A percentile compares a stretch with the other conserved stretches of the same genome.
phyloP scores from a whole-genome alignment of 1,140 invertebrate genomes.

The Aethina tumida region DNA sequence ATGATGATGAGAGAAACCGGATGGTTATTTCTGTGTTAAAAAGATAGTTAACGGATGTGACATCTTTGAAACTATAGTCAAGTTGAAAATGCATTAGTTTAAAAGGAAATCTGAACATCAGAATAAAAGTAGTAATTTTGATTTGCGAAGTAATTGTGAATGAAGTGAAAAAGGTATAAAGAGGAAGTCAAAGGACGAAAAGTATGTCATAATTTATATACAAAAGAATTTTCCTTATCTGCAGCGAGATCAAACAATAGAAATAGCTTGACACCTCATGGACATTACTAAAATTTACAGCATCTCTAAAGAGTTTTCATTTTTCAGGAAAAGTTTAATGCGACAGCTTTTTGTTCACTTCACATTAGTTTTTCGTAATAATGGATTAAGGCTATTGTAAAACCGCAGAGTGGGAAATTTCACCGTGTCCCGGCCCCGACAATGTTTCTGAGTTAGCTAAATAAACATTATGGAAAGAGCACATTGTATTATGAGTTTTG shows the following conservation, averaged over 20 bases:
- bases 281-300: conserved; percentile 21
- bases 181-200: too few relatives aligned
- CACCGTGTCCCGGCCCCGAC: conserved; percentile 3
- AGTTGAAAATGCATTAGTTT: too few relatives aligned
- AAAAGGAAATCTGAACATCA: too few relatives aligned
- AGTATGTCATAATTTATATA: too few relatives aligned
- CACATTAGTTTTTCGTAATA: conserved; percentile 21
- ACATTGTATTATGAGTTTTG: conserved; percentile 19
- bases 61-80: too few relatives aligned
- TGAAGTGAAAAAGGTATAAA: too few relatives aligned
- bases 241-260: conserved; percentile 19
- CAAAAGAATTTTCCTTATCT: too few relatives aligned
- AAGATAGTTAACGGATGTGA: too few relatives aligned
- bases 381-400: conserved; percentile 22
- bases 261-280: conserved; percentile 14
- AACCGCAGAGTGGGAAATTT: conserved; percentile 14
- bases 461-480: conserved; percentile 16
- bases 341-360: conserved; percentile 20
- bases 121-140: too few relatives aligned
- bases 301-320: conserved; percentile 11
- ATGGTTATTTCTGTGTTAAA: too few relatives aligned
- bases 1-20: too few relatives aligned
- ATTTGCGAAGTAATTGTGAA: too few relatives aligned
- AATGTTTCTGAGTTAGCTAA: conserved; percentile 10
- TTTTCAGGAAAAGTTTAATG: conserved; percentile 17